Percentiles rank a stretch among this genome's conserved stretches.
phyloP scores from a whole-genome alignment of 1,140 invertebrate genomes.

The Plutomurus gul region DNA sequence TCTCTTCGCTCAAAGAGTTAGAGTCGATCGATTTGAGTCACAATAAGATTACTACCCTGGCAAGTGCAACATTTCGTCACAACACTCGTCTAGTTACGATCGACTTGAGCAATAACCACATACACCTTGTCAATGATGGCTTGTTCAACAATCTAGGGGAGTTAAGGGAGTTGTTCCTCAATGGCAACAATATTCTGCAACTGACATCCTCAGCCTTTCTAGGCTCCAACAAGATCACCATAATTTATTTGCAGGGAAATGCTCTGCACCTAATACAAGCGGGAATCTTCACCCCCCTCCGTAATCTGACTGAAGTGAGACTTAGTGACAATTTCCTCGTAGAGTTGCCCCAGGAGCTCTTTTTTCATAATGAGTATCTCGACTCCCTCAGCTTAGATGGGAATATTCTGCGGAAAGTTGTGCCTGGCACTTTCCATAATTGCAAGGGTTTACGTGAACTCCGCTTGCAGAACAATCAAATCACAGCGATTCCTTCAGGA shows the following conservation, averaged over 20 bases:
- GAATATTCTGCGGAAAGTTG: conserved; percentile 81
- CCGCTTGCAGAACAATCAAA: conserved; percentile 82
- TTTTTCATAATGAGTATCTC: conserved; percentile 73
- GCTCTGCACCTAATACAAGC: conserved; percentile 76
- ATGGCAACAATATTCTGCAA: conserved; percentile 87
- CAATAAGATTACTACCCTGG: conserved; percentile 70
- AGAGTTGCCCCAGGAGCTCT: conserved; percentile 72
- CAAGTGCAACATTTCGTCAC: conserved; percentile 66
- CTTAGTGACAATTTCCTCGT: conserved; percentile 84
- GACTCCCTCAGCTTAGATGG: conserved; percentile 86
- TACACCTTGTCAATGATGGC: conserved; percentile 75
- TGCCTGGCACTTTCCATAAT: conserved; percentile 77
- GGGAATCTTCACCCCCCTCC: conserved; percentile 71
- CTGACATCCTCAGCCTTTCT: conserved; percentile 78
- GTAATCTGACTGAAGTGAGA: conserved; percentile 78
- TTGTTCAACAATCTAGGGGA: conserved; percentile 78
- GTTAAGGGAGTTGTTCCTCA: conserved; percentile 79
- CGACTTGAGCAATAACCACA: conserved; percentile 85
- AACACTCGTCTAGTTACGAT: conserved; percentile 77
- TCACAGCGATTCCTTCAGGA: conserved; percentile 72
- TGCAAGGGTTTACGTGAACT: conserved; percentile 76
- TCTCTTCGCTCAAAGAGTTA: conserved; percentile 71
- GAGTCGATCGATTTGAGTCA: conserved; percentile 85
- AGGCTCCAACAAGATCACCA: conserved; percentile 73
- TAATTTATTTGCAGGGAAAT: conserved; percentile 86